These are phyloP conservation scores for Nycticebus coucang DNA, from an alignment of 2,113 vertebrate species.

Conservation along the genomic window DNA sequence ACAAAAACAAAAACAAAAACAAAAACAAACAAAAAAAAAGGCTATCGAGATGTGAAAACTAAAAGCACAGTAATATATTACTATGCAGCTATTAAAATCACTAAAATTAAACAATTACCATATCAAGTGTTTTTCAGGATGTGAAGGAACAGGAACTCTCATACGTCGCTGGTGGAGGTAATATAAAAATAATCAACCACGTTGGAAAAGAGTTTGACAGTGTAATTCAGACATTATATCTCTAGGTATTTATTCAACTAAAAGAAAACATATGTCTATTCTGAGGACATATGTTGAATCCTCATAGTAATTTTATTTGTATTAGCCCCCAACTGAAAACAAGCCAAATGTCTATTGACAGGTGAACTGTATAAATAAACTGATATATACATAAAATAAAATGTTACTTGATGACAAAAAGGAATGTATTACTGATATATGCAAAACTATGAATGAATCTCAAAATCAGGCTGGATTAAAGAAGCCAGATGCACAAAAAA, in stretches of 20 bases:
- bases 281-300: neutral
- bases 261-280: neutral
- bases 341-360: neutral
- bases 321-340: neutral
- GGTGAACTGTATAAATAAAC: neutral
- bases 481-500: neutral
- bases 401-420: constrained; percentile 23
- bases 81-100: neutral
- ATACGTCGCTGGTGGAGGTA: neutral
- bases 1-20: too few relatives aligned
- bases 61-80: neutral
- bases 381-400: neutral
- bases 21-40: too few relatives aligned
- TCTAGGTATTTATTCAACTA: neutral
- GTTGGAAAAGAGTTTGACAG: neutral
- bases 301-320: neutral
- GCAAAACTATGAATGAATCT: neutral
- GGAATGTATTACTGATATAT: neutral
- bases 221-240: neutral
- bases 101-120: neutral
- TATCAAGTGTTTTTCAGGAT: neutral
- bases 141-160: neutral
- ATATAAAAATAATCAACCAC: neutral
- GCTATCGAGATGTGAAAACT: constrained; percentile 10
- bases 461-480: constrained; percentile 1